Conservation (phyloP, 2,113 vertebrate species). For the Leptosomus discolor region DNA sequence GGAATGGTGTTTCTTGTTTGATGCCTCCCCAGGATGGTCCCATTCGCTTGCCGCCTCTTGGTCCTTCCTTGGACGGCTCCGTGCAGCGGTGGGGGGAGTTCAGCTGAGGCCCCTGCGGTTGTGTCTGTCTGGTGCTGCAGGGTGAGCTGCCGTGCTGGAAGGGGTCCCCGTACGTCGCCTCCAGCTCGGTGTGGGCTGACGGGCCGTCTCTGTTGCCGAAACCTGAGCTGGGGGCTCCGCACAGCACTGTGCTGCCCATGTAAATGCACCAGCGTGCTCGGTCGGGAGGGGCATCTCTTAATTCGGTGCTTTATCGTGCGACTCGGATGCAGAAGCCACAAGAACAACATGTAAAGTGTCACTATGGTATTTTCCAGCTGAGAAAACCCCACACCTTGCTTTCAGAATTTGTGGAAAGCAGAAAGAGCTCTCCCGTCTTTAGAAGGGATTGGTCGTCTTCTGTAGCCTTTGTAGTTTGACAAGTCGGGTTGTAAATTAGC, state of each 20-base stretch:
- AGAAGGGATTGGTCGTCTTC: background rate
- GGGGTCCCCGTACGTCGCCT: background rate
- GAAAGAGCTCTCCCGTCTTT: background rate
- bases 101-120: background rate
- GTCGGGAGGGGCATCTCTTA: too few relatives aligned
- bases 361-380: background rate
- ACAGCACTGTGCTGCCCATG: background rate
- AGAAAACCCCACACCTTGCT: background rate
- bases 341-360: background rate
- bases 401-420: background rate
- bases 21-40: too few relatives aligned
- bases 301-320: background rate
- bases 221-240: background rate
- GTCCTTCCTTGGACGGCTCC: background rate
- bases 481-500: too few relatives aligned
- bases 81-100: background rate
- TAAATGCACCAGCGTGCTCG: background rate
- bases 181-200: background rate
- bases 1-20: accelerated
- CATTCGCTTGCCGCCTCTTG: background rate
- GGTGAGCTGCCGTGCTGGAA: background rate
- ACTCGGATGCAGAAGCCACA: background rate
- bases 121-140: too few relatives aligned
- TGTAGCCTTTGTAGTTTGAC: too few relatives aligned
- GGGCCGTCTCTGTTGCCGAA: background rate